phyloP scores from a whole-genome alignment of 2,113 vertebrate genomes.

The Cercopithecus mona region DNA sequence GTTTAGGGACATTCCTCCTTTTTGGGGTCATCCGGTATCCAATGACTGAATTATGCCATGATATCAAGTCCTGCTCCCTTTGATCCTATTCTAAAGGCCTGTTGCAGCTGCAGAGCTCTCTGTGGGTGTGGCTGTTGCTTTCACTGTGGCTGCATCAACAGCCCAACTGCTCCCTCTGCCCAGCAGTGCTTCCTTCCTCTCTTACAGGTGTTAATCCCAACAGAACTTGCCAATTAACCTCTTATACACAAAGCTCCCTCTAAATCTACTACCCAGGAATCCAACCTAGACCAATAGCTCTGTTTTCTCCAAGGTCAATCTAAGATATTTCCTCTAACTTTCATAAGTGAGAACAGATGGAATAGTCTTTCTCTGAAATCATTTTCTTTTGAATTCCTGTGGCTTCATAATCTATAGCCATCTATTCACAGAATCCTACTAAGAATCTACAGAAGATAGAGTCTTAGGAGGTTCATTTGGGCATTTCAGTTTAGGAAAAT shows the following conservation, averaged over 20 bases:
- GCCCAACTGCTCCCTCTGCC: background rate
- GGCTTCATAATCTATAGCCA: background rate
- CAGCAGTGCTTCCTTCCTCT: background rate
- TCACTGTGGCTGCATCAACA: background rate
- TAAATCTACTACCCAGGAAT: background rate
- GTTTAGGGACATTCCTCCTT: background rate
- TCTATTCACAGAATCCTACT: background rate
- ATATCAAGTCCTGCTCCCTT: background rate
- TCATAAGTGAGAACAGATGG: background rate
- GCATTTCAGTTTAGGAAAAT: slow-evolving; percentile 33
- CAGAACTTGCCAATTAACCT: background rate
- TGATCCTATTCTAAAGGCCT: background rate
- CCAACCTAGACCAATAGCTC: background rate
- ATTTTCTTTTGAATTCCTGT: slow-evolving; percentile 34
- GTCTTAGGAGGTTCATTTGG: background rate
- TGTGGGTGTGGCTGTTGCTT: background rate
- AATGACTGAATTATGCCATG: background rate
- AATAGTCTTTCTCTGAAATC: background rate
- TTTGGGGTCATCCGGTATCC: background rate
- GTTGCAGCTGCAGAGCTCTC: background rate
- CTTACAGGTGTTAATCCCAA: background rate
- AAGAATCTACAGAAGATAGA: background rate
- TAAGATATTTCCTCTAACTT: background rate
- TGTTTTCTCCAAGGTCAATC: background rate
- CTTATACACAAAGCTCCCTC: background rate